Conservation (phyloP, 2,888 invertebrate species). For the Phyllotreta striolata region DNA sequence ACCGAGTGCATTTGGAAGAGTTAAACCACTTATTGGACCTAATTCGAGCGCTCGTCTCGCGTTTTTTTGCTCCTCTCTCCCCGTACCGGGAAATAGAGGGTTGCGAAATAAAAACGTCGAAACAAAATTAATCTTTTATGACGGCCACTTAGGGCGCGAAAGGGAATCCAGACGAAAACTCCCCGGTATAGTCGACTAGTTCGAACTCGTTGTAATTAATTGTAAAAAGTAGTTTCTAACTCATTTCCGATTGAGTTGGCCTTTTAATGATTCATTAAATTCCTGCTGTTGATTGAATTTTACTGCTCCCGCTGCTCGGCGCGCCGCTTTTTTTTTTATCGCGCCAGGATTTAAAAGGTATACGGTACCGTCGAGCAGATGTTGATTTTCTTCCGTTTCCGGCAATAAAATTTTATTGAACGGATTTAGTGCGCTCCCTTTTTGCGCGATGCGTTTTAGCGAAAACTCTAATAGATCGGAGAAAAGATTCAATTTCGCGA, state of each 20-base stretch:
- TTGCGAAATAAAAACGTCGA: constrained; percentile 10
- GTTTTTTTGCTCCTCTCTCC: background rate
- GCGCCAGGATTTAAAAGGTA: constrained; percentile 11
- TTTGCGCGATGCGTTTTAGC: background rate
- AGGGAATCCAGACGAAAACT: constrained; percentile 22
- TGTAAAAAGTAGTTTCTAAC: constrained; percentile 29
- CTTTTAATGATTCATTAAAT: constrained; percentile 33
- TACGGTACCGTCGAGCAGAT: constrained; percentile 8
- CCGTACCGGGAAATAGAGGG: background rate
- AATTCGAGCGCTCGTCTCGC: background rate
- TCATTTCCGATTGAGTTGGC: constrained; percentile 30
- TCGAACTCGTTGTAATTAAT: constrained; percentile 31
- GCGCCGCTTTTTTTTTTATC: too few relatives aligned
- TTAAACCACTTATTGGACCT: constrained; percentile 6
- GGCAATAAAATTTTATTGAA: constrained; percentile 21
- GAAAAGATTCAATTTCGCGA: background rate
- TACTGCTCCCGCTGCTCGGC: constrained; percentile 10
- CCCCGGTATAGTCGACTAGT: constrained; percentile 17
- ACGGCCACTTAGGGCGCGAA: constrained; percentile 26
- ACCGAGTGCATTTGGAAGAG: constrained; percentile 5
- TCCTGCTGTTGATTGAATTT: constrained; percentile 31
- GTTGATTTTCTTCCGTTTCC: constrained; percentile 16
- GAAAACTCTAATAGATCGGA: background rate
- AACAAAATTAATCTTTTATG: constrained; percentile 32
- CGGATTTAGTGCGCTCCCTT: background rate